A percentile compares a stretch with the other conserved stretches of the same genome.
Evolutionary conservation across 2,113 vertebrate species (phyloP).

Genomic region (Dryoscopus gambensis): DNA sequence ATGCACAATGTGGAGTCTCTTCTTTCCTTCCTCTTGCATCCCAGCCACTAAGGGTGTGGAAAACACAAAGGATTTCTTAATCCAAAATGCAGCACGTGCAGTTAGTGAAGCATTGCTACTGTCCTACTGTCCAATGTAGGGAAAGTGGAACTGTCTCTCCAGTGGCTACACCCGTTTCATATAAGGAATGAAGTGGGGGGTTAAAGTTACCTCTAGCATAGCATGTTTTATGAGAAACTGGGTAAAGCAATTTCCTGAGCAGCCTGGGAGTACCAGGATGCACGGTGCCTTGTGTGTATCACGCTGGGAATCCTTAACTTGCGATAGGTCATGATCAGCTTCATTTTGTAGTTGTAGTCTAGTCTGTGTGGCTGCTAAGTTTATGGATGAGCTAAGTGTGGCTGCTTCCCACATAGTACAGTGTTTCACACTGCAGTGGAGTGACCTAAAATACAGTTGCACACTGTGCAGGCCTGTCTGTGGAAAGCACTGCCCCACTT

Average conservation of each 20-base stretch:
- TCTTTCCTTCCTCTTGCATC: background rate
- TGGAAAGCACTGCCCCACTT: background rate
- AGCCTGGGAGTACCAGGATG: background rate
- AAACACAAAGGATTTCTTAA: rapidly evolving
- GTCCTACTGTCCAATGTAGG: background rate
- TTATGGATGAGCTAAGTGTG: background rate
- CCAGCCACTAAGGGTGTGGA: too few species aligned
- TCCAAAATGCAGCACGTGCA: background rate
- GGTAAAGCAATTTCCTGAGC: background rate
- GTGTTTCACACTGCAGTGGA: background rate
- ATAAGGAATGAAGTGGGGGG: background rate
- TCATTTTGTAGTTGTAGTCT: background rate
- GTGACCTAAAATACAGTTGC: background rate
- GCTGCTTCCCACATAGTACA: background rate
- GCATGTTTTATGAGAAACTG: background rate
- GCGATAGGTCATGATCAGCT: background rate
- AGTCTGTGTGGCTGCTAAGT: background rate
- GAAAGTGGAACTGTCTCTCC: background rate
- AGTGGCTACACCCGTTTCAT: background rate
- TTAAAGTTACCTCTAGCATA: background rate
- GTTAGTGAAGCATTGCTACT: background rate
- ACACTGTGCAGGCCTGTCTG: rapidly evolving
- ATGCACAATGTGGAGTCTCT: background rate
- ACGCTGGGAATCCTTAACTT: background rate
- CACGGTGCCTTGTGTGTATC: background rate